These are phyloP conservation scores for Oscheius sp. DNA, from an alignment of 2,888 invertebrate species.

Conservation along the genomic window DNA sequence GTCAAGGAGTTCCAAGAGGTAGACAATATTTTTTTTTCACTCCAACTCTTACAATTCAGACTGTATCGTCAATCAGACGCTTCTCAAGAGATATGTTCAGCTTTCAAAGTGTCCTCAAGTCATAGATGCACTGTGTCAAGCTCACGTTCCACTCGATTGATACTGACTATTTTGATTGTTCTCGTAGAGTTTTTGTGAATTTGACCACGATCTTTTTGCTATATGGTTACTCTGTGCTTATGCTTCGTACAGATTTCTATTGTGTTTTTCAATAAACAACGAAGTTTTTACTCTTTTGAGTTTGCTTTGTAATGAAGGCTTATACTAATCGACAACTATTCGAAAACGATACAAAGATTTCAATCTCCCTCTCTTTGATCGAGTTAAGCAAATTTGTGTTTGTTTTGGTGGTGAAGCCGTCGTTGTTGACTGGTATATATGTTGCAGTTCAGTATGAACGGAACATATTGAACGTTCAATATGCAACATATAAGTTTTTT, in stretches of 20 bases:
- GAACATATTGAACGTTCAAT: no score
- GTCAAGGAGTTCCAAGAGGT: conserved; percentile 16
- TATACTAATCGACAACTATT: no score
- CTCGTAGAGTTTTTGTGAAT: not conserved
- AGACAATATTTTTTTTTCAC: not conserved
- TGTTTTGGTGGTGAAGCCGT: no score
- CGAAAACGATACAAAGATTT: no score
- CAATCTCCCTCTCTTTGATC: no score
- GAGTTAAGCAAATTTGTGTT: no score
- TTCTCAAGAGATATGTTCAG: conserved; percentile 50
- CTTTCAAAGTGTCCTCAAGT: conserved; percentile 53
- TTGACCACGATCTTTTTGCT: not conserved
- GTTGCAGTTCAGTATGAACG: no score
- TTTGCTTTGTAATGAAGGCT: no score
- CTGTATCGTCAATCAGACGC: conserved; percentile 27
- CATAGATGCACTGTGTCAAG: conserved; percentile 45
- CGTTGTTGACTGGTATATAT: no score
- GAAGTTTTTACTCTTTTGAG: no score
- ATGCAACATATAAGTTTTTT: no score
- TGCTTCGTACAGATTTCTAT: not conserved
- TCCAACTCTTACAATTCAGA: conserved; percentile 11
- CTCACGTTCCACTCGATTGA: not conserved
- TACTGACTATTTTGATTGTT: conserved; percentile 5
- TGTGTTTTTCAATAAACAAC: not conserved
- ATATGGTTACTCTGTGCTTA: not conserved